Evolutionary conservation across 2,888 invertebrate genomes (phyloP), one percentile per base, ranked within the genome.

Genomic region (Tupiocoris notatus): DNA sequence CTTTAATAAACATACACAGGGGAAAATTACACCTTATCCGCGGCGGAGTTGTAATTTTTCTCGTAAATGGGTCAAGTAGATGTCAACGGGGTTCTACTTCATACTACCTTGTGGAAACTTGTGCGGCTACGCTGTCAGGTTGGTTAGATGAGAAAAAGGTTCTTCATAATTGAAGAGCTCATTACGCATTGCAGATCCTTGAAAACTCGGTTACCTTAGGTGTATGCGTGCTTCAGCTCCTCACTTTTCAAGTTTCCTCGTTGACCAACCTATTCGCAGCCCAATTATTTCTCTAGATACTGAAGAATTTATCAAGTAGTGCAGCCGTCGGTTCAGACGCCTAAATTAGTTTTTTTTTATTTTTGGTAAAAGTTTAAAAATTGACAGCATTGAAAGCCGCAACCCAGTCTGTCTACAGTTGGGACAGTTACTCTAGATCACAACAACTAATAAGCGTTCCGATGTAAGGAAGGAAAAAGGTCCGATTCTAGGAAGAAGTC

Each of bases 161-260:
- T 63, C 57, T 74, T 74, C 74, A 74, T 74, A 74, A 74, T 74
- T 74, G 74, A 74, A 74, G 74, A 64, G 64, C 74, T 74, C 74
- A 64, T 74, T 74, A 74, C 74, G 74, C 74, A 74, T 57, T 74
- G 74, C 74, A 64, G 74, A 59, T n/a, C 70, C 59, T n/a, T 20
- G 25, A 17, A 58, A 59, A 24, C 67, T 18, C 56, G 16, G 67
- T 56, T 57, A 56, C 56, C 54, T 65, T 20, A 16, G 25, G 25
- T 54, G 6, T 9, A 7, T 21, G 12, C 39, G 54, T 24, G 24
- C 39, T 24, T 17, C 18, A 54, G 17, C 67, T 67, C 57, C 57
- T 56, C 20, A 24, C 17, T 39, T 25, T 65, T 25, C 23, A 56
- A 23, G 67, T 54, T 67, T 3, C 57, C 57, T 67, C 67, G 16